Percentiles rank a stretch among this genome's conserved stretches.
Evolutionary conservation across 2,888 invertebrate species (phyloP).

Genomic region (Ormyrus thymus): DNA sequence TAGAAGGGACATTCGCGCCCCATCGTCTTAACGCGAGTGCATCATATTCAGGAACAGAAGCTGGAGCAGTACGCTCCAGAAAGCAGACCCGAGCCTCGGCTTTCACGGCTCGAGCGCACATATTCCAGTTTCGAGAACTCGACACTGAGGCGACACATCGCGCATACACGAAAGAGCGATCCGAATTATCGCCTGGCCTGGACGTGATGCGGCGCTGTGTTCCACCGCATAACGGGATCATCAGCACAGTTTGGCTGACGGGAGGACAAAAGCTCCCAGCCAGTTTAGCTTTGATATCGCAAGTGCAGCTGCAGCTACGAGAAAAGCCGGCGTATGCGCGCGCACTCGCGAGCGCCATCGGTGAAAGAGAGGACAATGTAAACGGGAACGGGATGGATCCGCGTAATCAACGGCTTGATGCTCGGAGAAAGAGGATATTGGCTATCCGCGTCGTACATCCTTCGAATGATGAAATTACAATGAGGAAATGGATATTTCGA

Average conservation of each 20-base stretch:
- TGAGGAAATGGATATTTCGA: conserved; percentile 30
- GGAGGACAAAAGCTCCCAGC: conserved; percentile 28
- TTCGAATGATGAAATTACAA: conserved; percentile 31
- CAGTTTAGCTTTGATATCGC: conserved; percentile 21
- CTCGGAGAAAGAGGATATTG: background rate
- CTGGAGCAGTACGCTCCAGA: too few relatives aligned
- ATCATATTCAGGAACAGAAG: too few relatives aligned
- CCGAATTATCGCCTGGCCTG: background rate
- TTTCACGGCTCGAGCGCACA: too few relatives aligned
- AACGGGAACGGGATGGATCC: background rate
- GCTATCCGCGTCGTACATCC: background rate
- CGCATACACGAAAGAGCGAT: background rate
- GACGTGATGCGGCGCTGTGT: too few relatives aligned
- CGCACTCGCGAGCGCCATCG: background rate
- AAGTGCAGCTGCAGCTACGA: too few relatives aligned
- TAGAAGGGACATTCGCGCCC: too few relatives aligned
- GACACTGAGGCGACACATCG: too few relatives aligned
- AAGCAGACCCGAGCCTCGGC: too few relatives aligned
- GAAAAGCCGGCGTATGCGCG: too few relatives aligned
- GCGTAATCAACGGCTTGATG: conserved; percentile 13
- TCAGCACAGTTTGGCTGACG: background rate
- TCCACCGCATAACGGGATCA: too few relatives aligned
- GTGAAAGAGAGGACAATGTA: background rate
- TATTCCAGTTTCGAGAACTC: too few relatives aligned
- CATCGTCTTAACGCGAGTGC: too few relatives aligned